Evolutionary conservation across 2,888 invertebrate genomes (phyloP).

Genomic region (Phaedon cochleariae): DNA sequence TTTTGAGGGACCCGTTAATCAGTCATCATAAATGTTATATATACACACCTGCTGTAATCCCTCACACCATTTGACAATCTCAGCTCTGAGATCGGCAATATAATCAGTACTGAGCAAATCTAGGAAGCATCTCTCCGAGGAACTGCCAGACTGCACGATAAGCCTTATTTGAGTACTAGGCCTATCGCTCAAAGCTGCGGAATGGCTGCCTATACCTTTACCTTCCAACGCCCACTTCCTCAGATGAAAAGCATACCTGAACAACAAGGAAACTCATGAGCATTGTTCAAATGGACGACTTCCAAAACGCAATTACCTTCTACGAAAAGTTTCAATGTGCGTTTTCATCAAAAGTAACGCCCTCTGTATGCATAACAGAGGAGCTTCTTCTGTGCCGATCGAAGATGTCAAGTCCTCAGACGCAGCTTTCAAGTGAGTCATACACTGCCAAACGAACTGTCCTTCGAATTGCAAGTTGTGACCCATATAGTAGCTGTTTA

Average conservation of each 20-base stretch:
- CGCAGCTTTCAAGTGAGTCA: conserved; percentile 88
- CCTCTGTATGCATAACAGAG: conserved; percentile 88
- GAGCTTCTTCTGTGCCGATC: conserved; percentile 72
- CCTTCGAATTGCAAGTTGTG: conserved; percentile 90
- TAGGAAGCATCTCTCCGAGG: conserved; percentile 83
- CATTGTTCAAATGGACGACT: no score
- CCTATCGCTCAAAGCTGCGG: conserved; percentile 69
- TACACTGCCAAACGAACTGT: conserved; percentile 92
- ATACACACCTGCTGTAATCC: conserved; percentile 60
- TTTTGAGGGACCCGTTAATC: no score
- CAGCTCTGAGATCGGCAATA: conserved; percentile 90
- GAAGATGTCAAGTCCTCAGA: conserved; percentile 72
- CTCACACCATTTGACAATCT: conserved; percentile 97
- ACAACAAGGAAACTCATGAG: not conserved
- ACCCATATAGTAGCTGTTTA: conserved; percentile 94
- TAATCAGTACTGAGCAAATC: conserved; percentile 86
- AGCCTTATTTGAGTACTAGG: conserved; percentile 77
- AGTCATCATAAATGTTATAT: conserved; percentile 5
- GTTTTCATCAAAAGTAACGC: conserved; percentile 88
- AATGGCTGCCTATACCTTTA: conserved; percentile 80
- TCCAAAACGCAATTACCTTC: no score
- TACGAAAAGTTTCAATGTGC: conserved; percentile 90
- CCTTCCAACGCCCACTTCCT: conserved; percentile 89
- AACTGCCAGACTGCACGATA: conserved; percentile 87
- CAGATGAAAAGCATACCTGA: conserved; percentile 85